A percentile compares a stretch with the other conserved stretches of the same genome.
Evolutionary conservation across 2,113 vertebrate species (phyloP).

Genomic region (Pseudorhombus dupliciocellatus): DNA sequence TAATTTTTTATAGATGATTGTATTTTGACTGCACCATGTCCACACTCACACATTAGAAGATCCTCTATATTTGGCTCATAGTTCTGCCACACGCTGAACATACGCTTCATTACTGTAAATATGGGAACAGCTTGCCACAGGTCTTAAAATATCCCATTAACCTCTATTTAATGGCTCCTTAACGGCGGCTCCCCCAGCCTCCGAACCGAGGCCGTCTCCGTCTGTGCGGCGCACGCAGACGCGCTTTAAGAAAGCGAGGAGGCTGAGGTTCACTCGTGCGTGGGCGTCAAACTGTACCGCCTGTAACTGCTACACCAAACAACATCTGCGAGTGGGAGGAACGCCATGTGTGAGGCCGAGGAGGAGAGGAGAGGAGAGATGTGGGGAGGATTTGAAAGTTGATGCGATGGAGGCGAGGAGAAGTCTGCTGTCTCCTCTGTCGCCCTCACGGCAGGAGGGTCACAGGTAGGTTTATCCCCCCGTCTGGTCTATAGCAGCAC

Average conservation of each 20-base stretch:
- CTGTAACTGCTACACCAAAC: conserved; percentile 71
- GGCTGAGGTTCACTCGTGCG: conserved; percentile 46
- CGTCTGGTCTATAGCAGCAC: too few species aligned
- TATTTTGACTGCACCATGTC: too few species aligned
- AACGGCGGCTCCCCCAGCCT: conserved; percentile 32
- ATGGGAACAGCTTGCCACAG: conserved; percentile 49
- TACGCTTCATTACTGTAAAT: conserved; percentile 30
- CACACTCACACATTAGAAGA: background rate
- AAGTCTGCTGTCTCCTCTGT: background rate
- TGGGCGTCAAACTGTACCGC: conserved; percentile 66
- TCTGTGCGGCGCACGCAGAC: conserved; percentile 32
- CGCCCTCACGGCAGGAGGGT: too few species aligned
- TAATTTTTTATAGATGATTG: too few species aligned
- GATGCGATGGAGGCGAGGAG: background rate
- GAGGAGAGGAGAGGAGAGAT: conserved; percentile 25
- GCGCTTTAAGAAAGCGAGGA: conserved; percentile 49
- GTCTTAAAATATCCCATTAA: conserved; percentile 64
- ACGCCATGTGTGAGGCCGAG: conserved; percentile 61
- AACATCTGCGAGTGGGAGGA: conserved; percentile 69
- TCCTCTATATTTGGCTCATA: conserved; percentile 28
- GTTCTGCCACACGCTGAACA: conserved; percentile 24
- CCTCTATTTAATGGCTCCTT: conserved; percentile 6
- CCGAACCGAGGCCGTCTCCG: background rate
- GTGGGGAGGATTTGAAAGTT: conserved; percentile 18
- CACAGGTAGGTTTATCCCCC: too few species aligned